Evolutionary conservation across 2,888 invertebrate species (phyloP).

Genomic region (Pyrocoelia pectoralis): DNA sequence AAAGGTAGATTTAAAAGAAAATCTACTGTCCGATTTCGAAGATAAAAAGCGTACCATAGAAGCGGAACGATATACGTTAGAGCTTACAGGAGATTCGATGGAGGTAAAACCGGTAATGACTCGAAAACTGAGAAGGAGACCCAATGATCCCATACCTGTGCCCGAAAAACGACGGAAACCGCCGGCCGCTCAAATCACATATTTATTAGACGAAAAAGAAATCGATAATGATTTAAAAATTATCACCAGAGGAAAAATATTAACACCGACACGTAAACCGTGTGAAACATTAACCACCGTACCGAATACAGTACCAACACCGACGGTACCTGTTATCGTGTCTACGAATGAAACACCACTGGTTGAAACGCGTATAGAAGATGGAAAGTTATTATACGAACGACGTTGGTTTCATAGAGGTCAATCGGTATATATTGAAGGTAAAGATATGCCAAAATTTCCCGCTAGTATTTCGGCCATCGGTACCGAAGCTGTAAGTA

Average conservation of each 20-base stretch:
- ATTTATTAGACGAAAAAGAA: constrained; percentile 87
- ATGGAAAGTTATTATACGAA: constrained; percentile 93
- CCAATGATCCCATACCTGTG: constrained; percentile 92
- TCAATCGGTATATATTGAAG: constrained; percentile 89
- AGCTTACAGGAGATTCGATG: constrained; percentile 87
- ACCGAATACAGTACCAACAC: constrained; percentile 59
- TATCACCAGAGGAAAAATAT: constrained; percentile 70
- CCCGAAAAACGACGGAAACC: constrained; percentile 89
- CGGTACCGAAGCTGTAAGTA: constrained; percentile 84
- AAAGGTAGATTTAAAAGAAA: constrained; percentile 89
- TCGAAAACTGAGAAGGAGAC: constrained; percentile 87
- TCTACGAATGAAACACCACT: constrained; percentile 57
- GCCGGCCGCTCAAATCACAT: constrained; percentile 85
- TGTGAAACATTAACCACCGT: constrained; percentile 55
- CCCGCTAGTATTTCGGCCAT: constrained; percentile 91
- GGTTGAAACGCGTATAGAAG: constrained; percentile 89
- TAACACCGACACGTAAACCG: constrained; percentile 65
- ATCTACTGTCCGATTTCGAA: constrained; percentile 88
- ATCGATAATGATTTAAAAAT: constrained; percentile 86
- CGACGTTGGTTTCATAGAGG: constrained; percentile 95
- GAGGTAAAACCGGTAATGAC: constrained; percentile 97
- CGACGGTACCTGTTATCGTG: constrained; percentile 38
- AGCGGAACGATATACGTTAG: constrained; percentile 85
- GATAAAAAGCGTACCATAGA: constrained; percentile 92
- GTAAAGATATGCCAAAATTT: constrained; percentile 84